phyloP scores from a whole-genome alignment of 2,113 vertebrate genomes.

The Oreocharis arfaki region DNA sequence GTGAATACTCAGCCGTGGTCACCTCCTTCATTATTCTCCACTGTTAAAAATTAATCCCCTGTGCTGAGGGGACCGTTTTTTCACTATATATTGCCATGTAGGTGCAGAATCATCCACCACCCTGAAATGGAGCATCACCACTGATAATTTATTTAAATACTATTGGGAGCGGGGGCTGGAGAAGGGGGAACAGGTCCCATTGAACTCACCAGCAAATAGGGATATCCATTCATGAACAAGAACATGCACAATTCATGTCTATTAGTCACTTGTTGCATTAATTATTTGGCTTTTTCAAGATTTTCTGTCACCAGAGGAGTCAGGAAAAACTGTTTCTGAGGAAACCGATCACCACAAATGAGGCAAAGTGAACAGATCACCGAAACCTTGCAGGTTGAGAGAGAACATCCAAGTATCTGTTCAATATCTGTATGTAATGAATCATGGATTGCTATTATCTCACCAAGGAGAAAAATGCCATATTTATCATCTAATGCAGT shows the following conservation, averaged over 20 bases:
- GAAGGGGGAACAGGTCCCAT: background rate
- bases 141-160: background rate
- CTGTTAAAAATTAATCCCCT: background rate
- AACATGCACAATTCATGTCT: background rate
- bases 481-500: background rate
- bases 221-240: background rate
- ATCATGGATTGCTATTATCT: background rate
- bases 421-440: background rate
- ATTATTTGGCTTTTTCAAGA: background rate
- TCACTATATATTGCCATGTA: background rate
- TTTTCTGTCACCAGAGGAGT: background rate
- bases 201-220: background rate
- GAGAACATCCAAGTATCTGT: background rate
- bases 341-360: background rate
- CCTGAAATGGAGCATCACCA: background rate
- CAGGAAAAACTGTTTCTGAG: background rate
- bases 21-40: background rate
- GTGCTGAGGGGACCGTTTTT: background rate
- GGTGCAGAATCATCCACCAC: background rate
- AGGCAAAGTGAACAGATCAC: background rate
- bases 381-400: background rate
- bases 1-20: background rate
- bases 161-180: rapidly evolving
- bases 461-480: background rate
- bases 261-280: background rate